A percentile compares a stretch with the other conserved stretches of the same genome.
phyloP scores from a whole-genome alignment of 2,888 invertebrate species.

The Falcaria lacertinaria region DNA sequence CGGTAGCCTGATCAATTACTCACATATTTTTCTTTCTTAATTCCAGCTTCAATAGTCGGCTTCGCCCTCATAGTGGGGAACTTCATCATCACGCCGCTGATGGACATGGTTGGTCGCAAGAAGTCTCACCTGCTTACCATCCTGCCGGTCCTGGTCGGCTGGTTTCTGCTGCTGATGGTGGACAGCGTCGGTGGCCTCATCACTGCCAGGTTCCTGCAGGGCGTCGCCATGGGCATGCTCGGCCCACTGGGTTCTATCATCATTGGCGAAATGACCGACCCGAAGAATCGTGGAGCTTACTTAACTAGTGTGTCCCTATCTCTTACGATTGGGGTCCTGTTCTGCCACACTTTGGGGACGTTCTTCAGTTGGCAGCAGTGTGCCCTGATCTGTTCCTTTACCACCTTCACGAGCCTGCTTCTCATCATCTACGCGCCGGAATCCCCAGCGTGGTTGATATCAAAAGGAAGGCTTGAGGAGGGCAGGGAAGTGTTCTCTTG shows the following conservation, averaged over 20 bases:
- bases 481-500: constrained; percentile 79
- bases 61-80: constrained; percentile 81
- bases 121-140: constrained; percentile 74
- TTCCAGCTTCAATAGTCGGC: constrained; percentile 81
- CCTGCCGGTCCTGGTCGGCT: constrained; percentile 77
- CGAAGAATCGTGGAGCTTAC: constrained; percentile 81
- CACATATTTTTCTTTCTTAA: not conserved
- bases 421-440: constrained; percentile 81
- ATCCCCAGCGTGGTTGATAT: constrained; percentile 83
- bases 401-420: constrained; percentile 72
- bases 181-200: constrained; percentile 64
- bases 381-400: constrained; percentile 71
- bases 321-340: constrained; percentile 81
- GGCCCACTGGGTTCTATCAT: constrained; percentile 77
- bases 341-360: constrained; percentile 81
- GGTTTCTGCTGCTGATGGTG: constrained; percentile 76
- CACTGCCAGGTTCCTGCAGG: constrained; percentile 74
- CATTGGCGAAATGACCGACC: constrained; percentile 80
- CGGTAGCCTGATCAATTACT: no score
- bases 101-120: constrained; percentile 79
- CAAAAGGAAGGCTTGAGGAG: constrained; percentile 76
- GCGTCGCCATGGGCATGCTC: constrained; percentile 77
- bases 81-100: constrained; percentile 74
- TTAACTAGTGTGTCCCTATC: constrained; percentile 81
- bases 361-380: constrained; percentile 79